A percentile compares a stretch with the other conserved stretches of the same genome.
Evolutionary conservation across 2,888 invertebrate genomes (phyloP).

Genomic region (Heliconius sara): DNA sequence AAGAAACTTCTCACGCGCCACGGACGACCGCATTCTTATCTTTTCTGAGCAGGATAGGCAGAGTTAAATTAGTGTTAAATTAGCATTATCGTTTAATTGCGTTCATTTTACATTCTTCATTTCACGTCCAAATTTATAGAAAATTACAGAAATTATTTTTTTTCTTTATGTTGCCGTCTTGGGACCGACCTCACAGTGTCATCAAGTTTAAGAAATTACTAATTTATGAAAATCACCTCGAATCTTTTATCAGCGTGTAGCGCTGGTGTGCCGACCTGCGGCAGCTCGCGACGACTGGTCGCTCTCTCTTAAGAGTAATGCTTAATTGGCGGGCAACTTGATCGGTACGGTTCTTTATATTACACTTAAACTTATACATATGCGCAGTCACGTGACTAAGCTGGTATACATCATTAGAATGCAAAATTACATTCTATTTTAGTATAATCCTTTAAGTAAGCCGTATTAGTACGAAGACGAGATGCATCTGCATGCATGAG

Average conservation of each 20-base stretch:
- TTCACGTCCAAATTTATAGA: background rate
- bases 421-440: background rate
- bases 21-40: background rate
- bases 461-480: background rate
- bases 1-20: no score
- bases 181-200: background rate
- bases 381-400: background rate
- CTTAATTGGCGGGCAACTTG: no score
- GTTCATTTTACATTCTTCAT: no score
- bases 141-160: background rate
- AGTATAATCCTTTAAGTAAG: conserved; percentile 8
- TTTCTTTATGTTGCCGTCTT: background rate
- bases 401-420: background rate
- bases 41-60: background rate
- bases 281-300: no score
- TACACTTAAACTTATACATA: no score
- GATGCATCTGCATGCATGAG: conserved; percentile 1
- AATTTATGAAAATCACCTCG: no score
- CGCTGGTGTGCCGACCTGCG: no score
- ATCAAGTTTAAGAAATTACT: no score
- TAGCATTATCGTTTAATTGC: no score
- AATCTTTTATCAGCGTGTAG: no score
- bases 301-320: no score
- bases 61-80: background rate
- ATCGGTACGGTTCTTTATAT: no score